Evolutionary conservation across 2,113 vertebrate genomes (phyloP).

Genomic region (Malurus cyaneus): DNA sequence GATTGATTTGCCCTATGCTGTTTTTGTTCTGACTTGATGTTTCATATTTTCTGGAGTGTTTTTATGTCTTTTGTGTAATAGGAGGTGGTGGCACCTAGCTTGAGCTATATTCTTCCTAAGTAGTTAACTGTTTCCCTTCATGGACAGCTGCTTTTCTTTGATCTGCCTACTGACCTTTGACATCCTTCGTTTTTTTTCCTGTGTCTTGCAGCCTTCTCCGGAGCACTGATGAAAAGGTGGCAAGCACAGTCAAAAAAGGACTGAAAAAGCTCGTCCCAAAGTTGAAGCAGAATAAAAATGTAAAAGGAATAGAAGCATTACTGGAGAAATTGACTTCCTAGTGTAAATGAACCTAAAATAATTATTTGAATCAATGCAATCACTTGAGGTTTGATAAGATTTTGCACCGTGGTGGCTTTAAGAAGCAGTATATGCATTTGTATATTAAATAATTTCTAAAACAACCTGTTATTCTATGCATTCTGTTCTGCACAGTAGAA

Average conservation of each 20-base stretch:
- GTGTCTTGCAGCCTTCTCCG: constrained; percentile 83
- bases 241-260: constrained; percentile 77
- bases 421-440: not conserved
- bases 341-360: not conserved
- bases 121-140: not conserved
- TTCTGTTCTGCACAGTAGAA: not conserved
- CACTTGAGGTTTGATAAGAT: not conserved
- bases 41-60: not conserved
- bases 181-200: not conserved
- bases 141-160: not conserved
- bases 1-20: not conserved
- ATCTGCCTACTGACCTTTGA: not conserved
- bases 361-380: not conserved
- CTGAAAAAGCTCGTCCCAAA: constrained; percentile 78
- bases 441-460: constrained; percentile 41
- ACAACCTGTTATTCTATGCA: not conserved
- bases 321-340: constrained; percentile 84
- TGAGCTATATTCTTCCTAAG: not conserved
- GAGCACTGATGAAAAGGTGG: constrained; percentile 78
- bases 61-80: not conserved
- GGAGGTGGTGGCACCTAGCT: not conserved
- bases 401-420: not conserved
- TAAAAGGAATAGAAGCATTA: constrained; percentile 83
- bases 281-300: constrained; percentile 73
- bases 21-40: not conserved